Evolutionary conservation across 1,140 invertebrate species (phyloP).

Genomic region (Samia ricini): DNA sequence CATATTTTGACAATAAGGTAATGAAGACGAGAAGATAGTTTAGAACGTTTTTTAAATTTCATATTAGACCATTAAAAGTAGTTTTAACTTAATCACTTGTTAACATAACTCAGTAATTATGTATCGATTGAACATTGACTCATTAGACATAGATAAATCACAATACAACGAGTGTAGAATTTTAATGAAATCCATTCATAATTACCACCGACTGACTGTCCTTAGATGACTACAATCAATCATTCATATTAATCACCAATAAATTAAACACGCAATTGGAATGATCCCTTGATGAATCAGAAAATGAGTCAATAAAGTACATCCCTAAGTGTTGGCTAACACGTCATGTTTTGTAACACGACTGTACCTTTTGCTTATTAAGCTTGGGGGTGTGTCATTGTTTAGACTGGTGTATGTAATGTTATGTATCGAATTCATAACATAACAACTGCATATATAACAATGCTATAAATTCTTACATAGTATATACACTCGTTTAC

Average conservation of each 20-base stretch:
- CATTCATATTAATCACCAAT: slow-evolving; percentile 49
- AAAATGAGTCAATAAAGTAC: slow-evolving; percentile 36
- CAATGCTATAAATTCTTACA: too few species aligned
- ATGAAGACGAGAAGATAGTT: too few species aligned
- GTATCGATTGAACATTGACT: slow-evolving; percentile 10
- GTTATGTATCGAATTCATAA: slow-evolving; percentile 9
- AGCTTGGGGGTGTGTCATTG: slow-evolving; percentile 50
- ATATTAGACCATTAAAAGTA: too few species aligned
- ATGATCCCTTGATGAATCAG: slow-evolving; percentile 44
- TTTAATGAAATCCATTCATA: slow-evolving; percentile 25
- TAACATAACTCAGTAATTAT: not conserved
- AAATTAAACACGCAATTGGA: slow-evolving; percentile 33
- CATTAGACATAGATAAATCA: slow-evolving; percentile 4
- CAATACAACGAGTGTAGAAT: slow-evolving; percentile 21
- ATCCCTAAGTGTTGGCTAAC: slow-evolving; percentile 24
- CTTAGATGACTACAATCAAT: slow-evolving; percentile 26
- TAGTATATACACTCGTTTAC: not conserved
- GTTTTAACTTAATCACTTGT: not conserved
- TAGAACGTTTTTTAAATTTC: too few species aligned
- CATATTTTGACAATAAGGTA: too few species aligned
- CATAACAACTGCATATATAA: too few species aligned
- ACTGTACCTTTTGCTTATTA: slow-evolving; percentile 8
- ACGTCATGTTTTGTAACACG: slow-evolving; percentile 24
- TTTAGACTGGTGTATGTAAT: slow-evolving; percentile 23
- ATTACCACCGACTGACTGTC: slow-evolving; percentile 27